Percentiles rank a stretch among this genome's conserved stretches.
Conservation (phyloP, 2,113 vertebrate genomes). For the Myotis brandtii region DNA sequence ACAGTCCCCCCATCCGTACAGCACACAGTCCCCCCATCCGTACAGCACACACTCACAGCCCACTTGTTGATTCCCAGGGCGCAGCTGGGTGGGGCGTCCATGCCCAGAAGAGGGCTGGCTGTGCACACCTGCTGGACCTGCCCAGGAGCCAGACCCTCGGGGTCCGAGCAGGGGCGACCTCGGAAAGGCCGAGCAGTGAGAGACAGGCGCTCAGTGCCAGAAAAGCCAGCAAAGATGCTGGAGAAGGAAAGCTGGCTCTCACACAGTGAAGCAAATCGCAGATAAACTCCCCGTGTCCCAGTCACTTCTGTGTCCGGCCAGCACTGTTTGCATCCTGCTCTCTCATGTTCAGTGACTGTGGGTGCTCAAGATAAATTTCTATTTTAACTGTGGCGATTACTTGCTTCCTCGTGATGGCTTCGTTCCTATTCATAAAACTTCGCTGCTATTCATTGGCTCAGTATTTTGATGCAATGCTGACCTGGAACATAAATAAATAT, state of each 20-base stretch:
- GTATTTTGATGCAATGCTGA: conserved; percentile 53
- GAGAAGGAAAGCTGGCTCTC: neutral
- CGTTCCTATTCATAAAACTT: conserved; percentile 63
- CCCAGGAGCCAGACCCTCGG: neutral
- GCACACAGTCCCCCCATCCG: too few species aligned
- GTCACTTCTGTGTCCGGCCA: neutral
- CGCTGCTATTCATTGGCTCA: conserved; percentile 45
- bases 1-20: too few species aligned
- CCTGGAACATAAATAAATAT: conserved; percentile 56
- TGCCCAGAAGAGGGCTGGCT: neutral
- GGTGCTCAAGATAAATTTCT: neutral
- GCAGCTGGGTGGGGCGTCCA: neutral
- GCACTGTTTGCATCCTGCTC: fast-evolving
- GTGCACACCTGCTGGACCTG: neutral
- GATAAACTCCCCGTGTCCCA: neutral
- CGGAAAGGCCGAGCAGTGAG: neutral
- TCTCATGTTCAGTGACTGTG: neutral
- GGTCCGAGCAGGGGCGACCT: neutral
- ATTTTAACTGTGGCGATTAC: conserved; percentile 6
- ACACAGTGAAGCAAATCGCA: neutral
- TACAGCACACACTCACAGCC: neutral
- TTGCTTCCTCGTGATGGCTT: conserved; percentile 32
- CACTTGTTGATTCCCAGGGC: neutral
- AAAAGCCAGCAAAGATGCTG: neutral
- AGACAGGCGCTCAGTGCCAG: neutral